phyloP scores from a whole-genome alignment of 2,797 vertebrate species.

The Hozukius guyotensis region DNA sequence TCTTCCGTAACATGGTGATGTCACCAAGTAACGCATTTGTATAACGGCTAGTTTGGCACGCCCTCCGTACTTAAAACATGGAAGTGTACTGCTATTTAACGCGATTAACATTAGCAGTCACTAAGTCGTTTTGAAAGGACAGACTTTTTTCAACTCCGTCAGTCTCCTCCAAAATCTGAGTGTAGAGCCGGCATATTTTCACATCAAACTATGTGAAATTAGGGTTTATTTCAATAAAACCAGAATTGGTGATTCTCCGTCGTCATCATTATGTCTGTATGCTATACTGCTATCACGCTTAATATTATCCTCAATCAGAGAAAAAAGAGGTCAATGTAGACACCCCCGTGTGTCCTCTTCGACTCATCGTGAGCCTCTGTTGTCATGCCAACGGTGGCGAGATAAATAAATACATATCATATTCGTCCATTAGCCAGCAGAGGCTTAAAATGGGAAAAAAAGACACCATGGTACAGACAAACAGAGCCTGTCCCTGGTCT shows the following conservation, averaged over 20 bases:
- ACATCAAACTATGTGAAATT: too few species aligned
- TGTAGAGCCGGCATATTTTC: too few species aligned
- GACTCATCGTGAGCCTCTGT: slow-evolving; percentile 42
- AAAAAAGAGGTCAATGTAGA: slow-evolving; percentile 10
- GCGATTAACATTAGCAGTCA: too few species aligned
- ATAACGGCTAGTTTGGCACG: too few species aligned
- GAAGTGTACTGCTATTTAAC: too few species aligned
- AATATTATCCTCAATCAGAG: neutral
- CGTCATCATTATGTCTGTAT: neutral
- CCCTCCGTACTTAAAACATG: too few species aligned
- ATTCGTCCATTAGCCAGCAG: slow-evolving; percentile 18
- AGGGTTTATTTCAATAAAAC: too few species aligned
- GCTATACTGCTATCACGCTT: neutral
- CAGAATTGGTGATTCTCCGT: neutral
- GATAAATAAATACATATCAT: slow-evolving; percentile 54
- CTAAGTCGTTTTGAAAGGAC: too few species aligned
- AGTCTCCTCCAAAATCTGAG: too few species aligned
- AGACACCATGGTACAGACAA: neutral
- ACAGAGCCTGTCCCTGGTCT: slow-evolving; percentile 23
- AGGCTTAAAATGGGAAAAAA: slow-evolving; percentile 10
- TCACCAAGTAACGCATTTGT: too few species aligned
- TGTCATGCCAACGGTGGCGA: slow-evolving; percentile 59
- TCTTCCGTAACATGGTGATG: too few species aligned
- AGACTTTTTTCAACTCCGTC: too few species aligned
- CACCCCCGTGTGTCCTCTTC: slow-evolving; percentile 10